Base-by-base conservation (phyloP, 37 sponge, comb jelly and placozoan genomes). In the Ephydatia muelleri region DNA sequence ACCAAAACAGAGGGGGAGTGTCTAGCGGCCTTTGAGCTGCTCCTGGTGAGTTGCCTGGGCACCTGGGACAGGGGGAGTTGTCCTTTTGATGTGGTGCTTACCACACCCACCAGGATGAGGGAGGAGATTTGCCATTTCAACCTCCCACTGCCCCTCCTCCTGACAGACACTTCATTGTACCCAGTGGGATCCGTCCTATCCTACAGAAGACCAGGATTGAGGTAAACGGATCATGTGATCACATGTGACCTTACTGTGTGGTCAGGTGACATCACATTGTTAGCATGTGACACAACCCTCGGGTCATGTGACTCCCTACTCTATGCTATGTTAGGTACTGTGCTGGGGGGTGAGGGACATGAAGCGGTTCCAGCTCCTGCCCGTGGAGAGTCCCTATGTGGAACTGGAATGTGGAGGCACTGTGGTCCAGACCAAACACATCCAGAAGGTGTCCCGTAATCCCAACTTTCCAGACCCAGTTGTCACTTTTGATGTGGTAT, bases 321-420 rank as follows among this genome's bases (percentile, higher is more conserved):
- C 67, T 79, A 31, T 26, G 3, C 32, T 22, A 27, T 67, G 71
- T 49, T 81, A 98, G 96, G 92, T 93, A 19, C 80, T 99, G 65
- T 91, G 93, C 38, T 99, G 97, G 99, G 99, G 99, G 64, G 99
- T 99, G 21, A 78, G 99, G 31, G 96, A 99, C 87, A 93, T 99
- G 99, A 99, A 96, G 91, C 77, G 89, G 81, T 99, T 78, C 90
- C 96, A 93, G 77, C 89, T 99, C 36, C 90, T 93, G 3, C 40
- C 85, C 4, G 95, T 99, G 6, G 84, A 87, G 72, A 93, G 91
- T 48, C 99, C 99, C 0, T 76, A 91, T 14, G 91, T 99, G 43
- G 93, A 95, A 80, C 68, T 99, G 32, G 97, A 95, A 79, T 93
- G 93, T 90, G 99, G 99, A 35, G 97, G 97, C 9, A 81, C 78